phyloP scores from a whole-genome alignment of 1,140 invertebrate species.

The Polypedilum vanderplanki region DNA sequence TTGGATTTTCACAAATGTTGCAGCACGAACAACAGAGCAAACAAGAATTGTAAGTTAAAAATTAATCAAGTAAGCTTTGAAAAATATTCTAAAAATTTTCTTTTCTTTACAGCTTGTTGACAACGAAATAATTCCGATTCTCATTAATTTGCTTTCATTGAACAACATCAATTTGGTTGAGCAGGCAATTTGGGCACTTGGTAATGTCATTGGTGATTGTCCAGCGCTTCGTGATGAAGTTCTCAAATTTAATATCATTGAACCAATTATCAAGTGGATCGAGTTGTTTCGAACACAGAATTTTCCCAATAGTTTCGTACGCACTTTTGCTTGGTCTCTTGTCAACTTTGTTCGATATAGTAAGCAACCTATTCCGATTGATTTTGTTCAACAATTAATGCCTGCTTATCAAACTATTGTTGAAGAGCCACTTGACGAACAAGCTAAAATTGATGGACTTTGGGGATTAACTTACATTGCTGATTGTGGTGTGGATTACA shows the following conservation, averaged over 20 bases:
- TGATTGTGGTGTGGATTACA: not conserved
- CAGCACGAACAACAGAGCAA: not conserved
- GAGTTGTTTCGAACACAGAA: not conserved
- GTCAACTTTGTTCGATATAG: not conserved
- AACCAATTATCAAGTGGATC: not conserved
- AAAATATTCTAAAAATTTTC: not conserved
- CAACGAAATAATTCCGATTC: not conserved
- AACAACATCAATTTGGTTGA: not conserved
- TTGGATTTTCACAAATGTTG: not conserved
- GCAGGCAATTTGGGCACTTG: not conserved
- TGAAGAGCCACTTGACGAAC: not conserved
- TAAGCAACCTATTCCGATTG: not conserved
- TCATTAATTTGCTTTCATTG: not conserved
- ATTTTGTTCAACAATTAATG: not conserved
- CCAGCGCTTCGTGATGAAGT: not conserved
- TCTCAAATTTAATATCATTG: not conserved
- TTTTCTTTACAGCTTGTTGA: not conserved
- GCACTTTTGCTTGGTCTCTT: not conserved
- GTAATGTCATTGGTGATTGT: not conserved
- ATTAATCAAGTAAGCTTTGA: not conserved
- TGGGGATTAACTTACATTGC: not conserved
- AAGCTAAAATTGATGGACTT: not conserved
- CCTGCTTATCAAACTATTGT: not conserved
- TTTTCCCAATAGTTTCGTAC: not conserved
- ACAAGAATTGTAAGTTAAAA: not conserved